Conservation (phyloP, 2,797 vertebrate species). For the Sphaeramia orbicularis region DNA sequence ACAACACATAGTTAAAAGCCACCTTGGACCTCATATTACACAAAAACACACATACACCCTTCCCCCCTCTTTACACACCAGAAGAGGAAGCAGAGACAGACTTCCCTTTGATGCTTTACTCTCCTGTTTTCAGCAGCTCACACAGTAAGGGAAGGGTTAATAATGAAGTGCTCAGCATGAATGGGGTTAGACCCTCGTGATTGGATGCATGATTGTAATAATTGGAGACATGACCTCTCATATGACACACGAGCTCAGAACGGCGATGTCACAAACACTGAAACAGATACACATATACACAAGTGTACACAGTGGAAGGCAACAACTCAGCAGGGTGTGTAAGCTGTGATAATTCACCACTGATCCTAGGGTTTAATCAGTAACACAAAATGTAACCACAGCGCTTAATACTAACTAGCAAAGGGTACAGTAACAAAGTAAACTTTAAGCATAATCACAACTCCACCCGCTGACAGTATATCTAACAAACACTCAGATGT, state of each 20-base stretch:
- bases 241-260: slow-evolving; percentile 69
- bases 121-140: slow-evolving; percentile 3
- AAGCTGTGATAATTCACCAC: slow-evolving; percentile 1
- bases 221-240: slow-evolving; percentile 65
- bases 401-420: slow-evolving; percentile 17
- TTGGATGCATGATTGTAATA: slow-evolving; percentile 68
- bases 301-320: neutral
- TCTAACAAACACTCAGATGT: neutral
- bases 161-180: slow-evolving; percentile 46
- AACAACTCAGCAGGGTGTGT: slow-evolving; percentile 12
- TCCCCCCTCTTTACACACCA: slow-evolving; percentile 17
- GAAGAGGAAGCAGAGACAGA: slow-evolving; percentile 19
- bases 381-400: slow-evolving; percentile 21
- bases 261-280: slow-evolving; percentile 15
- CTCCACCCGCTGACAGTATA: neutral
- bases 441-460: slow-evolving; percentile 26
- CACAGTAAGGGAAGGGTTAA: slow-evolving; percentile 55
- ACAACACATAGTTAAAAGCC: slow-evolving; percentile 41
- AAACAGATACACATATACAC: slow-evolving; percentile 7
- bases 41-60: slow-evolving; percentile 30
- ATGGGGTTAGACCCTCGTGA: slow-evolving; percentile 71
- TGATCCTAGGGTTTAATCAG: slow-evolving; percentile 42
- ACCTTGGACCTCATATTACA: slow-evolving; percentile 50
- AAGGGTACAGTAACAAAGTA: slow-evolving; percentile 18
- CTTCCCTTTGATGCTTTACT: slow-evolving; percentile 38